Evolutionary conservation across 2,113 vertebrate genomes (phyloP).

Genomic region (Campylorhamphus procurvoides): DNA sequence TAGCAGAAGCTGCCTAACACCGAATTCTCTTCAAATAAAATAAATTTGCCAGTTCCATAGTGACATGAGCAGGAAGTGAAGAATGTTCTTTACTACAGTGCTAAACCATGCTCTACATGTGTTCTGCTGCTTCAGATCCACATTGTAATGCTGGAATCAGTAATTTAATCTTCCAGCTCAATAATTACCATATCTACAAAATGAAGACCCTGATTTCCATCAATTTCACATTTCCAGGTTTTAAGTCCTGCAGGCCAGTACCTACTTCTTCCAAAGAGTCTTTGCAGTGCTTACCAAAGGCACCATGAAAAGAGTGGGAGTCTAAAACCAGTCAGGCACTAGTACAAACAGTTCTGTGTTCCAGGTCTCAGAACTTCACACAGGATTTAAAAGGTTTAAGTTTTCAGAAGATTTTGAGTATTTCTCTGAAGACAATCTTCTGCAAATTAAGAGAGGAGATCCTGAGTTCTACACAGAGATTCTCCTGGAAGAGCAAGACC

Average conservation of each 20-base stretch:
- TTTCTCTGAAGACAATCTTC: not conserved
- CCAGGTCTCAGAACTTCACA: not conserved
- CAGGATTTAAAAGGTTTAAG: not conserved
- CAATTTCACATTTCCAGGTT: not conserved
- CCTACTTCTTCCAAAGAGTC: not conserved
- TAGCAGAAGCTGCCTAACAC: not conserved
- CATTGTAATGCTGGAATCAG: not conserved
- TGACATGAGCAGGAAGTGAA: not conserved
- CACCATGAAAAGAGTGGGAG: not conserved
- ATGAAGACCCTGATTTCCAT: not conserved
- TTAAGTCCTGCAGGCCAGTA: not conserved
- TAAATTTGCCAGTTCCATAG: not conserved
- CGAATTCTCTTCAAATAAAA: not conserved
- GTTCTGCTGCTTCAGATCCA: not conserved
- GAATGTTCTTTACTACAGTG: not conserved
- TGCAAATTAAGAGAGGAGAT: not conserved
- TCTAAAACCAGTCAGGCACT: not conserved
- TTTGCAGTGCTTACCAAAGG: not conserved
- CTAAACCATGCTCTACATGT: rapidly evolving
- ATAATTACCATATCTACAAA: not conserved
- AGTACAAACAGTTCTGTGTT: not conserved
- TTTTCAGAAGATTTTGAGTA: not conserved
- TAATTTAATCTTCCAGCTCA: not conserved
- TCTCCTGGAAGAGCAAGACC: not conserved
- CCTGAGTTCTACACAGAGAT: not conserved